Conservation (phyloP, 2,888 invertebrate genomes). For the Melanotus villosus region DNA sequence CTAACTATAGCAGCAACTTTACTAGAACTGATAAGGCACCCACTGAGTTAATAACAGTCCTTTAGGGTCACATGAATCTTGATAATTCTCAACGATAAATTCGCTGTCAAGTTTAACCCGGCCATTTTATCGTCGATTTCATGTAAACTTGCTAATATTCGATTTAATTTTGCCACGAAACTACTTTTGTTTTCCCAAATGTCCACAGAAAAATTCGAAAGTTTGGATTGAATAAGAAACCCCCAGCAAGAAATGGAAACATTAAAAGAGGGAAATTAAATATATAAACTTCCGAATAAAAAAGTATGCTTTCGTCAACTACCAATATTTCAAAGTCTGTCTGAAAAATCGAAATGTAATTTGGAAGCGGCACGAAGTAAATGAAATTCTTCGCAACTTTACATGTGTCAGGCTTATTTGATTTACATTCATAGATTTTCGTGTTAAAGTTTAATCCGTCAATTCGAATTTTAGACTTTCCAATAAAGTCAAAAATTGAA, state of each 20-base stretch:
- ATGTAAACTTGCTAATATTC: neutral
- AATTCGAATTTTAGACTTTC: neutral
- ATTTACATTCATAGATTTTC: neutral
- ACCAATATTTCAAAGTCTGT: neutral
- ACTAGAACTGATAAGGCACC: constrained; percentile 1
- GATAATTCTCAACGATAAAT: constrained; percentile 10
- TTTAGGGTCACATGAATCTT: constrained; percentile 1
- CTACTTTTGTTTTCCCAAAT: no score
- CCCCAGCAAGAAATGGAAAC: no score
- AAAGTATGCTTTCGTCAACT: neutral
- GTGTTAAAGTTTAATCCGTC: neutral
- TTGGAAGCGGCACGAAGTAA: neutral
- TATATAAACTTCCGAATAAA: neutral
- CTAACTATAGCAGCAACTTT: neutral
- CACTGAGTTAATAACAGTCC: constrained; percentile 7
- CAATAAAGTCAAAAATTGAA: neutral
- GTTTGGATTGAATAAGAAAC: no score
- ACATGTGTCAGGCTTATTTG: constrained; percentile 10
- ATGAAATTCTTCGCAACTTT: constrained; percentile 17
- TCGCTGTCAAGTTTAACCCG: neutral
- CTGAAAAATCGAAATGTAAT: constrained; percentile 1
- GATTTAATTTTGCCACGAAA: no score
- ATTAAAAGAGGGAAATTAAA: constrained; percentile 5
- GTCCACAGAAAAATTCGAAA: neutral
- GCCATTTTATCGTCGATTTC: neutral